Conservation (phyloP, 2,888 invertebrate genomes). For the Ophioninae sp. region DNA sequence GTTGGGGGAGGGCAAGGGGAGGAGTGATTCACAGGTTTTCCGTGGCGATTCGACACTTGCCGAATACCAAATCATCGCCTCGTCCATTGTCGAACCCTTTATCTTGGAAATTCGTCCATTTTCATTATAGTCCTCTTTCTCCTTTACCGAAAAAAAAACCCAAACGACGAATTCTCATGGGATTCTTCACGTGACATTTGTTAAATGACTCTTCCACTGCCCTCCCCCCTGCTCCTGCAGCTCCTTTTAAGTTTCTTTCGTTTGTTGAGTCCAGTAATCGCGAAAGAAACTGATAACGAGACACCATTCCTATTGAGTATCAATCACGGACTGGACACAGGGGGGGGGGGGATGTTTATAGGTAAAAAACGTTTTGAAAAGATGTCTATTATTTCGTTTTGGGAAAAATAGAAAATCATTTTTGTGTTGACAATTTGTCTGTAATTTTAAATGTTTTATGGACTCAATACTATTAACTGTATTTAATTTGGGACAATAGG, state of each 20-base stretch:
- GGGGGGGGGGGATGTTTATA: too few relatives aligned
- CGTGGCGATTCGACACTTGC: slow-evolving; percentile 78
- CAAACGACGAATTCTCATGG: slow-evolving; percentile 65
- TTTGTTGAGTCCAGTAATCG: slow-evolving; percentile 76
- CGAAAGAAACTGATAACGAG: slow-evolving; percentile 66
- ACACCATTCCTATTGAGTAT: slow-evolving; percentile 47
- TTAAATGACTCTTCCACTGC: slow-evolving; percentile 72
- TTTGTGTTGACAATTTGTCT: too few relatives aligned
- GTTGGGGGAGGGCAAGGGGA: not conserved
- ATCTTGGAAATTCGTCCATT: slow-evolving; percentile 79
- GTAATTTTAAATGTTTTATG: too few relatives aligned
- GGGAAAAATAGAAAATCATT: too few relatives aligned
- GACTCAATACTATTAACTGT: too few relatives aligned
- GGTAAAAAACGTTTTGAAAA: too few relatives aligned
- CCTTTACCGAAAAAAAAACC: not conserved
- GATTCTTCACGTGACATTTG: slow-evolving; percentile 75
- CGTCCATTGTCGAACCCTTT: slow-evolving; percentile 78
- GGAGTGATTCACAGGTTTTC: slow-evolving; percentile 77
- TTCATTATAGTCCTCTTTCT: slow-evolving; percentile 21
- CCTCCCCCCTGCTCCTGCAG: not conserved
- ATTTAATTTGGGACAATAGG: too few relatives aligned
- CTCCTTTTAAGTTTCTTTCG: slow-evolving; percentile 52
- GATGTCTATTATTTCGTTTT: too few relatives aligned
- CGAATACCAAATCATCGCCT: slow-evolving; percentile 80
- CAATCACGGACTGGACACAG: too few relatives aligned